Evolutionary conservation across 1,140 invertebrate species (phyloP).

Genomic region (Hyles euphorbiae): DNA sequence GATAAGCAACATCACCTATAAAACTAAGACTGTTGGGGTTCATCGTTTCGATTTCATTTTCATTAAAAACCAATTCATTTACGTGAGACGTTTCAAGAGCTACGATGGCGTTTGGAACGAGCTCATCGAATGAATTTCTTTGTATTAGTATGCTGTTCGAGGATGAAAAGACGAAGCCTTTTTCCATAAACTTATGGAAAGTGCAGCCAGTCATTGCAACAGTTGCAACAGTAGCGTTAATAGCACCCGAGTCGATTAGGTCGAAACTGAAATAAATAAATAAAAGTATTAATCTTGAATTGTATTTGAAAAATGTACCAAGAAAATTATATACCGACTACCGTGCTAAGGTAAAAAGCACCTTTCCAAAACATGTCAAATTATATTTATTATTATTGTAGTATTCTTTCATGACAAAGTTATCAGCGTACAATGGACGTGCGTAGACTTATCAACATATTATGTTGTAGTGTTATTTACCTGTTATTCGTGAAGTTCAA

Average conservation of each 20-base stretch:
- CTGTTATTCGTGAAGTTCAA: conserved; percentile 80
- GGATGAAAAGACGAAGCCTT: conserved; percentile 77
- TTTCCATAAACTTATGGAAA: conserved; percentile 75
- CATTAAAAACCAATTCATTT: conserved; percentile 78
- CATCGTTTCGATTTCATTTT: conserved; percentile 78
- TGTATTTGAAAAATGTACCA: too few relatives aligned
- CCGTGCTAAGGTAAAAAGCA: too few relatives aligned
- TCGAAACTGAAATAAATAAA: conserved; percentile 76
- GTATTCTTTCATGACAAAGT: too few relatives aligned
- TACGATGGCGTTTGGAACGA: conserved; percentile 76
- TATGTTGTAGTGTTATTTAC: conserved; percentile 60
- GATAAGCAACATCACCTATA: conserved; percentile 70
- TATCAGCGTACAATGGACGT: too few relatives aligned
- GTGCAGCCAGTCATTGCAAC: conserved; percentile 78
- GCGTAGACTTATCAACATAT: too few relatives aligned
- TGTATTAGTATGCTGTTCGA: conserved; percentile 80
- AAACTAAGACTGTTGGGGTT: conserved; percentile 75
- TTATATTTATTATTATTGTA: too few relatives aligned
- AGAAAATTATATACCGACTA: too few relatives aligned
- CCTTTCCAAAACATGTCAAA: too few relatives aligned
- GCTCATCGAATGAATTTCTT: conserved; percentile 78
- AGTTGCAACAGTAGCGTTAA: conserved; percentile 78
- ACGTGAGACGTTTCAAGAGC: conserved; percentile 44
- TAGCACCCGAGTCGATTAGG: conserved; percentile 77
- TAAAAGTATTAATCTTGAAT: not conserved